Evolutionary conservation across 2,888 invertebrate species (phyloP), one percentile per base, ranked within the genome.

Genomic region (Plebejus melissa): DNA sequence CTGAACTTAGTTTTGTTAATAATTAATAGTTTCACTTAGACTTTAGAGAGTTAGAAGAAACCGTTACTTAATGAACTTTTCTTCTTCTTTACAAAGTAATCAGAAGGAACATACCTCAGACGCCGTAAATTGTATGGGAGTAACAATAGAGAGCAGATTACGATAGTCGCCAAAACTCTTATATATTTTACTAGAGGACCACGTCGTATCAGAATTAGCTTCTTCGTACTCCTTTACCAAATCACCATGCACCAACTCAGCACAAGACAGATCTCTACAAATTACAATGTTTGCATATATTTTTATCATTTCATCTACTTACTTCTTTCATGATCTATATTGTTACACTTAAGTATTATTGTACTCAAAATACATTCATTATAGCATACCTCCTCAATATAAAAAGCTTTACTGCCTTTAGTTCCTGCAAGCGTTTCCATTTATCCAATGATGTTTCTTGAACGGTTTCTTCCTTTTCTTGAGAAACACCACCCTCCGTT

Each of bases 141-240:
- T 87, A n/a, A 92, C 82, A 65, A 93, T 81, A 2, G 92, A 88
- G 11, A 90, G 78, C 36, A 92, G 81, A 32, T 83, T 87, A 6
- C 93, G 84, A 74, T 88, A 80, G 76, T 92, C 91, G 4, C 90
- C 89, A 76, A 93, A 92, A 0, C 90, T 88, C 75, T 92, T 87
- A 78, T 89, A 87, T n/a, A 87, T 80, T 74, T 85, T 88, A 58
- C 90, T 86, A 4, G 88, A 87, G 77, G 90, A 92, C 93, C 93
- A 93, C 0, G 90, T 89, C 76, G 87, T 86, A 87, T 87, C 88
- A 5, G 86, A 86, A 79, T 90, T 91, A 2, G 80, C 79, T 4
- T 79, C 78, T 76, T 87, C 86, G 77, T 90, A 91, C 65, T 87
- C 79, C 0, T 91, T 88, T 13, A 93, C 75, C 16, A 89, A 76